Evolutionary conservation across 2,888 invertebrate genomes (phyloP), one percentile per base, ranked within the genome.

Genomic region (Aquatica leii): DNA sequence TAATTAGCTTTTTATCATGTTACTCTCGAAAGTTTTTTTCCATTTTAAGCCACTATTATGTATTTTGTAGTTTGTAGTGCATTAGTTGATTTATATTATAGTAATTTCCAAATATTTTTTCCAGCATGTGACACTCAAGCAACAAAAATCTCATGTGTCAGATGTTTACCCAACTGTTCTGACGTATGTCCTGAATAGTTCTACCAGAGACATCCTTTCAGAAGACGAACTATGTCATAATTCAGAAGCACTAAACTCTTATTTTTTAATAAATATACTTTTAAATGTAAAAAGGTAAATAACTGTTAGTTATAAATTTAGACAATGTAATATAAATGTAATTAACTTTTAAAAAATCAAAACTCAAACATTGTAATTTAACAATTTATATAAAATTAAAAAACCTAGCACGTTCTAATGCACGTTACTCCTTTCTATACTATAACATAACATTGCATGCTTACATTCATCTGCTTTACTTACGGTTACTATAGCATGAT

Each of bases 41-140:
- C 48, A 58, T 62, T 24, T 62, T 31, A 46, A 55, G 34, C 53
- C 52, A 48, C 35, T 54, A 37, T 52, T 37, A 35, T 40, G 53
- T 54, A 54, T n/a, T 18, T 54, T 48, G 59, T 59, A 58, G 59
- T 53, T 57, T 59, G 52, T 62, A 59, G 52, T 55, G 41, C 49
- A 35, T 49, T 62, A 56, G 11, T 37, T 56, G 14, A 37, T 20
- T 51, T 63, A 53, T 35, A 24, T 55, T 63, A 41, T 63, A 63
- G 63, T 63, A 63, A 63, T 63, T 59, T 60, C 55, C 54, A 50
- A 41, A 59, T 59, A 59, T 63, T 50, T 59, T 63, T 63, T 63
- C 63, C 59, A 63, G 63, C 63, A 63, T 63, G 63, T 46, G 55
- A 63, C 59, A 59, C 34, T 63, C 59, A 31, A 58, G 52, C 61